Base-by-base conservation (phyloP, 2,113 vertebrate genomes). In the Apistogramma diplotaenia region DNA sequence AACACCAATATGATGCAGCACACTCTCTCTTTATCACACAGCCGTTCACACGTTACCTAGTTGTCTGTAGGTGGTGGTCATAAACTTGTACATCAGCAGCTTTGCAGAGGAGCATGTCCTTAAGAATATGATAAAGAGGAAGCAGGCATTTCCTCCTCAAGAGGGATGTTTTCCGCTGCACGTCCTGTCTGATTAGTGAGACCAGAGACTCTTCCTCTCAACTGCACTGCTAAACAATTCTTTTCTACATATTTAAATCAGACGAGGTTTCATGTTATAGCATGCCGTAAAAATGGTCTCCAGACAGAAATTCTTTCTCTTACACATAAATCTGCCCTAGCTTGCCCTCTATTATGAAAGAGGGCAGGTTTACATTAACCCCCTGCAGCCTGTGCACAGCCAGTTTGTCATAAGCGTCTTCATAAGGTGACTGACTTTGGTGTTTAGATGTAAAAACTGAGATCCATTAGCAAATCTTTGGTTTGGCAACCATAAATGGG, bases 111-210 rank as follows among this genome's bases (percentile, higher is more conserved):
- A 86, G 58, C 81, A 84, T 81, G 78, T 93, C 93, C 93, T 94
- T 90, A 93, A 91, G 91, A 87, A 86, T 83, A 85, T 85, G 91
- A 94, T 89, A 93, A 89, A 94, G 87, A 93, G 94, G 95, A 95
- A 95, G 87, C 94, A 95, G 94, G 82, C 93, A 84, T 93, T 95
- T 95, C 95, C 94, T 92, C 74, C 73, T 83, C 85, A 75, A 87
- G 91, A 94, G 89, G 86, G 90, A 95, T 93, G 88, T 87, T 91
- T 93, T 93, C 92, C 91, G 82, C 55, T 76, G 81, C 75, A 88
- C 57, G 59, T 94, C 93, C 94, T 94, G 90, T 84, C 86, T 91
- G 91, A 93, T 93, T 91, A 91, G 89, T 75, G 84, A 87, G 89
- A 90, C 85, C 67, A 51, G 46, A 82, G 85, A 77, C 74, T 86